Evolutionary conservation across 2,797 vertebrate genomes (phyloP), one percentile per base, ranked within the genome.

Genomic region (Halcyon badia): DNA sequence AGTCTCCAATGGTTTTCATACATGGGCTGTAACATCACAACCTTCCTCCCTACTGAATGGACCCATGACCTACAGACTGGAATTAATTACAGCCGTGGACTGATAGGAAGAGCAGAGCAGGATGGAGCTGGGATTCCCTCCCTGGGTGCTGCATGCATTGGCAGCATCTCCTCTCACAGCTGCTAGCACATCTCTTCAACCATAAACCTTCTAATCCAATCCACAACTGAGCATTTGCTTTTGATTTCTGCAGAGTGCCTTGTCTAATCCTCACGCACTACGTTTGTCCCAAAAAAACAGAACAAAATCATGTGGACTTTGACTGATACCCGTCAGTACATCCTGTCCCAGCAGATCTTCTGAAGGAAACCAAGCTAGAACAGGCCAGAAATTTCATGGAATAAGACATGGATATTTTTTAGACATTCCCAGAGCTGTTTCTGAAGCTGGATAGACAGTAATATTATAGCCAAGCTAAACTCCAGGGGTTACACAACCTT

Each of bases 101-200:
- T 60, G 39, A 25, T 3, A 22, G 2, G 7, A 7, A 46, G 48
- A 42, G 26, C 52, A 22, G 52, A 8, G 75, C 39, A 31, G 10
- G 56, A 21, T 9, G 56, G 60, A 69, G 35, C 35, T 41, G 78
- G 39, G 39, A 31, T 42, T 37, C 54, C 52, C 49, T 51, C 39
- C 48, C 14, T 0, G 0, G 10, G 6, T 17, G 28, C 44, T 26
- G 26, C 1, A 6, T 52, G 18, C 51, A 86, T 31, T 3, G 1
- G 44, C 69, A 57, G 26, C 17, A 1, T 8, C 37, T 69, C 57
- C 61, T 70, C 48, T n/a, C n/a, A 15, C 2, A 83, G 48, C 25
- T 69, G 21, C 49, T 9, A 28, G 22, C 17, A 57, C 42, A 41
- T 19, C 56, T 51, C 42, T 2, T 2, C 46, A 20, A 61, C 33